A percentile compares a stretch with the other conserved stretches of the same genome.
These are phyloP conservation scores for Idaea aversata DNA, from an alignment of 2,888 invertebrate genomes.

Conservation along the genomic window DNA sequence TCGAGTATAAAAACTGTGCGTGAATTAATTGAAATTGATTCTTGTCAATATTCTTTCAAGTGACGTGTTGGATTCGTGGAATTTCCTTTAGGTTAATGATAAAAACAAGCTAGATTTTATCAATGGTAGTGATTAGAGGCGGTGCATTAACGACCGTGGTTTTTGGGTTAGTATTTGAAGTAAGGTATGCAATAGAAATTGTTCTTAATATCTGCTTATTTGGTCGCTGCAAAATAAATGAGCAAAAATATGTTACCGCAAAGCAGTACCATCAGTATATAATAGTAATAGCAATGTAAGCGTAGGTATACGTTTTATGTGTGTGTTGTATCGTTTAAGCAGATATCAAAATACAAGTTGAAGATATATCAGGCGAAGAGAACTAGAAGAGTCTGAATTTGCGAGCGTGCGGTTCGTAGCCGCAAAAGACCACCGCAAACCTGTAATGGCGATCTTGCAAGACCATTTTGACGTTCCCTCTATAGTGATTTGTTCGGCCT, in stretches of 20 bases:
- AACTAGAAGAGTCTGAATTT: constrained; percentile 77
- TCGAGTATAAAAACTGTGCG: constrained; percentile 48
- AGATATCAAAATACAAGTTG: constrained; percentile 66
- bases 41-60: constrained; percentile 32
- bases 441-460: constrained; percentile 99
- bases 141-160: constrained; percentile 76
- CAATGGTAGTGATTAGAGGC: constrained; percentile 68
- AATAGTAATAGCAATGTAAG: constrained; percentile 18
- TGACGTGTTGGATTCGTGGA: constrained; percentile 73
- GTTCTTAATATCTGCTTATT: constrained; percentile 62
- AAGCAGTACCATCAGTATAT: constrained; percentile 15
- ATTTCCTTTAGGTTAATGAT: constrained; percentile 68
- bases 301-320: constrained; percentile 15
- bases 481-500: constrained; percentile 98
- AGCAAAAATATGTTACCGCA: constrained; percentile 4
- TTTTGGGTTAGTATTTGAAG: constrained; percentile 65
- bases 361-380: constrained; percentile 74
- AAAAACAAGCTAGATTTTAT: constrained; percentile 63
- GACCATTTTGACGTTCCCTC: constrained; percentile 99
- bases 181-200: constrained; percentile 62
- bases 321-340: constrained; percentile 41
- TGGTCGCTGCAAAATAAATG: constrained; percentile 4
- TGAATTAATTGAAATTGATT: constrained; percentile 39
- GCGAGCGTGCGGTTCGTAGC: constrained; percentile 77
- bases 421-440: constrained; percentile 85